Conservation (phyloP, 2,113 vertebrate genomes). For the Bungarus multicinctus region DNA sequence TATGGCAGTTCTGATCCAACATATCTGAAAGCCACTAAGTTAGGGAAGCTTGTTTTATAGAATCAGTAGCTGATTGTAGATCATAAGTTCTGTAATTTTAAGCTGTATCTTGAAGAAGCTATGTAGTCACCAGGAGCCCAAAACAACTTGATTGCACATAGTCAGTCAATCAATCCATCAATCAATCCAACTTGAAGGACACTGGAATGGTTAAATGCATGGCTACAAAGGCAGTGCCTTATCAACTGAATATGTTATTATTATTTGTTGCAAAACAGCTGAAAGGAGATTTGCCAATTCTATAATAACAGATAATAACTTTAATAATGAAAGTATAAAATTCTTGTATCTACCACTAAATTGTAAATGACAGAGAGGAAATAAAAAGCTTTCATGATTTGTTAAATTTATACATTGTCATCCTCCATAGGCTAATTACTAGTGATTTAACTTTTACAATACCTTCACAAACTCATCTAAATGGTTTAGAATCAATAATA, state of each 20-base stretch:
- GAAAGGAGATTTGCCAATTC: neutral
- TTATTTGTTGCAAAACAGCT: neutral
- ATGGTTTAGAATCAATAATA: neutral
- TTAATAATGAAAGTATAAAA: neutral
- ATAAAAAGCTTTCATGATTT: neutral
- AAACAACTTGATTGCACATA: neutral
- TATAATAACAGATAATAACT: neutral
- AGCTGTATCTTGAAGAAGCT: neutral
- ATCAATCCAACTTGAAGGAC: neutral
- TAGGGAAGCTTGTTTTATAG: neutral
- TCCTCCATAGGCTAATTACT: accelerated
- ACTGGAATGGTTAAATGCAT: neutral
- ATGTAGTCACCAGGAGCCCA: neutral
- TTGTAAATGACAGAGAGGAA: accelerated
- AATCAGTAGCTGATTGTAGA: neutral
- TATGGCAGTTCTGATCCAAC: neutral
- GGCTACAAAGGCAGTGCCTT: neutral
- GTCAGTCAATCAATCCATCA: neutral
- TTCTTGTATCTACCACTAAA: neutral
- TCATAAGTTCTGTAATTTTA: neutral
- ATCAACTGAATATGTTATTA: neutral
- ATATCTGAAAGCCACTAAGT: neutral
- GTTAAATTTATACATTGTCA: accelerated
- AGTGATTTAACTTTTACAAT: accelerated
- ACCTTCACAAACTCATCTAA: conserved; percentile 19